phyloP scores from a whole-genome alignment of 2,113 vertebrate species.

The Anolis carolinensis region DNA sequence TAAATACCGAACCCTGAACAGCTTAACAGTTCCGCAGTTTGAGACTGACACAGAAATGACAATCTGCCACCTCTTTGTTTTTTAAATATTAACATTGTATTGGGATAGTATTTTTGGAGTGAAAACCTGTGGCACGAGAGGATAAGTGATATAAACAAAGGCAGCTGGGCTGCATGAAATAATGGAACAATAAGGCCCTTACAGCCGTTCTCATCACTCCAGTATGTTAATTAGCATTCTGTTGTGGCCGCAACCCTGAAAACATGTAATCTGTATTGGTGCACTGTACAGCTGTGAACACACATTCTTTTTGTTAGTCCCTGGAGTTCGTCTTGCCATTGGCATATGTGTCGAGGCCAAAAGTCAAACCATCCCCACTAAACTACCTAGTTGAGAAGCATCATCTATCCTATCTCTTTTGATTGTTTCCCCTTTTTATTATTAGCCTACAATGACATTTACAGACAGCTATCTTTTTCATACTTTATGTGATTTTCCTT shows the following conservation, averaged over 20 bases:
- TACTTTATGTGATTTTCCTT: constrained; percentile 49
- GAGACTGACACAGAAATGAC: constrained; percentile 83
- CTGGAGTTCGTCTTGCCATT: constrained; percentile 82
- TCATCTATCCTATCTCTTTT: constrained; percentile 70
- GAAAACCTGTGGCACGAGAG: constrained; percentile 85
- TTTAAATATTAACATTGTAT: constrained; percentile 87
- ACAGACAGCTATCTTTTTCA: constrained; percentile 59
- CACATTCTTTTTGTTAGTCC: constrained; percentile 85
- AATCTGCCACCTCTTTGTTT: constrained; percentile 89
- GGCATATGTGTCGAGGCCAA: constrained; percentile 85
- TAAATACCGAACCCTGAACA: constrained; percentile 84
- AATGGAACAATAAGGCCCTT: constrained; percentile 87
- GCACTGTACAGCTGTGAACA: constrained; percentile 88
- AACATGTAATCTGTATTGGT: constrained; percentile 88
- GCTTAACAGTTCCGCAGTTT: constrained; percentile 84
- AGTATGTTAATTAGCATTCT: constrained; percentile 90
- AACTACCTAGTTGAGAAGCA: constrained; percentile 72
- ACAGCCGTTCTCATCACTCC: constrained; percentile 83
- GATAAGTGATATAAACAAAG: constrained; percentile 87
- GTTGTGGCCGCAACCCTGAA: constrained; percentile 85
- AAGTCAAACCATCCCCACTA: constrained; percentile 78
- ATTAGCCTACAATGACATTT: constrained; percentile 73
- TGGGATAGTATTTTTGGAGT: constrained; percentile 85
- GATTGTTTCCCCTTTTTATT: constrained; percentile 46
- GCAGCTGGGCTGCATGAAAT: constrained; percentile 87